Conservation (phyloP, 2,888 invertebrate genomes). For the Apotomis turbidana region DNA sequence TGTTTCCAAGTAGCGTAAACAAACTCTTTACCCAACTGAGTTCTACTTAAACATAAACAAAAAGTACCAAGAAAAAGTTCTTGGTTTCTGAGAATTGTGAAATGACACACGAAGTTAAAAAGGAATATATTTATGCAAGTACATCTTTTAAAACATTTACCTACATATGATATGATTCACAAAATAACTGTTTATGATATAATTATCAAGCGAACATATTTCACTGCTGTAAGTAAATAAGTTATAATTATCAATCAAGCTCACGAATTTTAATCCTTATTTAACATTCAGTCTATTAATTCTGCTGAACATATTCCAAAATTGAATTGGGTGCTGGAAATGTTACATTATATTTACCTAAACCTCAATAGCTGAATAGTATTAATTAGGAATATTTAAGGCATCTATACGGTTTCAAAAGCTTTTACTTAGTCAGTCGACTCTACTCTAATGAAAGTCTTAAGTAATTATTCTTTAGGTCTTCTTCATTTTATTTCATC, state of each 20-base stretch:
- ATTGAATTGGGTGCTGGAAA: slow-evolving; percentile 21
- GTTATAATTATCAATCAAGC: slow-evolving; percentile 3
- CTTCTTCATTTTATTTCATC: too few species aligned
- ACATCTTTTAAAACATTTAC: too few species aligned
- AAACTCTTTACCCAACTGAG: too few species aligned
- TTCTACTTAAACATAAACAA: too few species aligned
- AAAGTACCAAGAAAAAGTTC: too few species aligned
- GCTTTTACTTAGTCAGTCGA: slow-evolving; percentile 6
- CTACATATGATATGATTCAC: not conserved
- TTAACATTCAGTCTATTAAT: slow-evolving; percentile 23
- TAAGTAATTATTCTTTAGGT: too few species aligned
- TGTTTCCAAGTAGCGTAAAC: too few species aligned
- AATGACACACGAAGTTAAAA: too few species aligned
- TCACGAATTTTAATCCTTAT: slow-evolving; percentile 15
- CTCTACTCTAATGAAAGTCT: too few species aligned
- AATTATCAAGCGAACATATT: not conserved
- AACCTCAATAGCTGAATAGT: slow-evolving; percentile 17
- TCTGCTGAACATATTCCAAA: slow-evolving; percentile 15
- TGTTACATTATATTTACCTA: slow-evolving; percentile 21
- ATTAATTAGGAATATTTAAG: slow-evolving; percentile 16
- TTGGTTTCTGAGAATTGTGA: too few species aligned
- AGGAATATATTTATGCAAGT: too few species aligned
- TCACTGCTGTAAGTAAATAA: slow-evolving; percentile 1
- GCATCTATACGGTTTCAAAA: slow-evolving; percentile 42
- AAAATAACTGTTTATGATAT: not conserved